phyloP scores from a whole-genome alignment of 2,113 vertebrate genomes.

The Edolisoma coerulescens region DNA sequence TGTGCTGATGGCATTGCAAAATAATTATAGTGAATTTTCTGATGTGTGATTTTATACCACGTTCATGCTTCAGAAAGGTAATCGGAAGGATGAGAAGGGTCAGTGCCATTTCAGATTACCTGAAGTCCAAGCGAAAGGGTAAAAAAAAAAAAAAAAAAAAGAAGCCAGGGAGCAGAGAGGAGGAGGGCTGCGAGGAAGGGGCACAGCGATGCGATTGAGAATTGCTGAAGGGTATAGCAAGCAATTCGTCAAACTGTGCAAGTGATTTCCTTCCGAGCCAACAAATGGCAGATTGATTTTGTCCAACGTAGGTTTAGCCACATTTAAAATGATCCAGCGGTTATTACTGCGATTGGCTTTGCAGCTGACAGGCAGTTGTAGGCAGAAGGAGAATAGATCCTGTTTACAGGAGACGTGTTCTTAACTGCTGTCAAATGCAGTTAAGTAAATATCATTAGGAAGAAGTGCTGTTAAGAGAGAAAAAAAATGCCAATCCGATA shows the following conservation, averaged over 20 bases:
- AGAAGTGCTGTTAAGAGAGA: slow-evolving; percentile 68
- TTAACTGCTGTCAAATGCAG: slow-evolving; percentile 82
- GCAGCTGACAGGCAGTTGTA: slow-evolving; percentile 85
- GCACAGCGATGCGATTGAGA: slow-evolving; percentile 66
- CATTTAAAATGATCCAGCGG: slow-evolving; percentile 85
- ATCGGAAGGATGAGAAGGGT: slow-evolving; percentile 90
- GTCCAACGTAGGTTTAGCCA: slow-evolving; percentile 82
- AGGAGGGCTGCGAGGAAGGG: slow-evolving; percentile 18
- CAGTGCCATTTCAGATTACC: slow-evolving; percentile 94
- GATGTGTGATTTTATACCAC: slow-evolving; percentile 93
- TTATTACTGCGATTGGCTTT: slow-evolving; percentile 89
- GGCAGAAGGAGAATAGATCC: slow-evolving; percentile 78
- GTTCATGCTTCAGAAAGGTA: slow-evolving; percentile 93
- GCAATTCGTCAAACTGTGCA: slow-evolving; percentile 84
- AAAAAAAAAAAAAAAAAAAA: slow-evolving; percentile 64
- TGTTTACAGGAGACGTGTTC: slow-evolving; percentile 79
- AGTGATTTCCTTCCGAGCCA: slow-evolving; percentile 85
- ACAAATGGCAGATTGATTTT: slow-evolving; percentile 93
- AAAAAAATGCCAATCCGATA: slow-evolving; percentile 74
- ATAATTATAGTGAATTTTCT: slow-evolving; percentile 95
- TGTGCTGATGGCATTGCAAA: slow-evolving; percentile 93
- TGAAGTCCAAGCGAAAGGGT: slow-evolving; percentile 82
- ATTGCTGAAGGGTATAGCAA: slow-evolving; percentile 77
- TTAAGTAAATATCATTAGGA: slow-evolving; percentile 80
- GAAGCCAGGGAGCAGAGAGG: slow-evolving; percentile 14